A percentile compares a stretch with the other conserved stretches of the same genome.
Evolutionary conservation across 2,888 invertebrate genomes (phyloP).

Genomic region (Leptopilina syphax): DNA sequence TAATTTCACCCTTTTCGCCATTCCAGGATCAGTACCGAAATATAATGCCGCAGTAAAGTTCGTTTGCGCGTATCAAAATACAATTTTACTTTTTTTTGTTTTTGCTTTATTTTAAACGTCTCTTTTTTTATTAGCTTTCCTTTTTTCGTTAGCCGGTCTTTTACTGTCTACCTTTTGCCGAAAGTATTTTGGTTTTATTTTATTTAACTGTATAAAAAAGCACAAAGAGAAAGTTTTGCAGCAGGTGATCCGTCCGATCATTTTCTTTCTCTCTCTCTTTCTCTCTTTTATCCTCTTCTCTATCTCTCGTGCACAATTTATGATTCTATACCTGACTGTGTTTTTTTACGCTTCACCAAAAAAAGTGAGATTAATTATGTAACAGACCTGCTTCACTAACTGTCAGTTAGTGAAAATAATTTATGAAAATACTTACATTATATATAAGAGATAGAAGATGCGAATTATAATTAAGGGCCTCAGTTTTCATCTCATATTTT

Average conservation of each 20-base stretch:
- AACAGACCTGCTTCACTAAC: slow-evolving; percentile 24
- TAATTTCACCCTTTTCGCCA: slow-evolving; percentile 21
- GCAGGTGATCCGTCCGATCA: slow-evolving; percentile 17
- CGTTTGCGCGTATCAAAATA: slow-evolving; percentile 7
- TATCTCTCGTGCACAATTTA: slow-evolving; percentile 20
- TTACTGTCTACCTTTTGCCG: background rate
- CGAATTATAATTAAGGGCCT: slow-evolving; percentile 13
- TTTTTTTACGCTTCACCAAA: slow-evolving; percentile 43
- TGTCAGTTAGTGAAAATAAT: slow-evolving; percentile 23
- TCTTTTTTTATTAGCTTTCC: background rate
- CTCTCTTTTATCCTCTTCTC: background rate
- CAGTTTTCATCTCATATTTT: slow-evolving; percentile 1
- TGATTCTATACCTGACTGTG: slow-evolving; percentile 33
- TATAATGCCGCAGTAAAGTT: slow-evolving; percentile 24
- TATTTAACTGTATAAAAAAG: background rate
- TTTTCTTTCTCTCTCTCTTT: background rate
- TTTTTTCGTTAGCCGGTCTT: slow-evolving; percentile 5
- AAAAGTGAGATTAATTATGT: slow-evolving; percentile 41
- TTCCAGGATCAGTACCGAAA: slow-evolving; percentile 27
- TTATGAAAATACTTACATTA: slow-evolving; percentile 29
- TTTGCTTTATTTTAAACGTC: background rate
- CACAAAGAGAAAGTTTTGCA: slow-evolving; percentile 6
- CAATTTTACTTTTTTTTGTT: slow-evolving; percentile 6
- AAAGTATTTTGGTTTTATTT: slow-evolving; percentile 19
- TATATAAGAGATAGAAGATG: background rate